Evolutionary conservation across 2,888 invertebrate species (phyloP).

Genomic region (Leucophora obtusa): DNA sequence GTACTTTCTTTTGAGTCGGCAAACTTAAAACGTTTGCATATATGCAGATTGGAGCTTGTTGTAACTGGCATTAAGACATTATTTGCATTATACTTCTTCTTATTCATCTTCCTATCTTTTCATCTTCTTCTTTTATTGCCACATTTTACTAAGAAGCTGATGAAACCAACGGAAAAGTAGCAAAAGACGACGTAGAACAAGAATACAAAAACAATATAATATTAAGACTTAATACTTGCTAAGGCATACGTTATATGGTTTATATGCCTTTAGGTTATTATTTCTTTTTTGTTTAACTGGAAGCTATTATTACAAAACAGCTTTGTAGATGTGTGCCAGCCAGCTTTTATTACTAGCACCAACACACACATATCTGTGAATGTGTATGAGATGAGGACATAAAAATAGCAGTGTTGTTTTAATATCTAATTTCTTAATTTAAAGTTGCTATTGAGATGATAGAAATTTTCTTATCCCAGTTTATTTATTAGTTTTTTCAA

Average conservation of each 20-base stretch:
- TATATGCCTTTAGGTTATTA: conserved; percentile 24
- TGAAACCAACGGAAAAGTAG: conserved; percentile 13
- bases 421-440: no score
- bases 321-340: conserved; percentile 25
- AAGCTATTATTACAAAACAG: conserved; percentile 41
- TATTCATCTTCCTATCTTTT: not conserved
- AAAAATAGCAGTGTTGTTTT: not conserved
- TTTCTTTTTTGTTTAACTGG: conserved; percentile 24
- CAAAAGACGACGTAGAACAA: not conserved
- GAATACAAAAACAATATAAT: conserved; percentile 23
- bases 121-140: conserved; percentile 38
- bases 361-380: not conserved
- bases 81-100: conserved; percentile 53
- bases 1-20: conserved; percentile 52
- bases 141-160: conserved; percentile 17
- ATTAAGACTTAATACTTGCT: conserved; percentile 32
- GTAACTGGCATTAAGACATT: conserved; percentile 61
- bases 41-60: conserved; percentile 35
- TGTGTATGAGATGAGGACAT: not conserved
- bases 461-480: no score
- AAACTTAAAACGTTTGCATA: conserved; percentile 44
- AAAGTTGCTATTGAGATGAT: no score
- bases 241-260: conserved; percentile 9
- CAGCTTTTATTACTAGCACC: conserved; percentile 13
- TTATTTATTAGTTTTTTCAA: no score